phyloP scores from a whole-genome alignment of 1,140 invertebrate species.

The Drosophila ogumai region DNA sequence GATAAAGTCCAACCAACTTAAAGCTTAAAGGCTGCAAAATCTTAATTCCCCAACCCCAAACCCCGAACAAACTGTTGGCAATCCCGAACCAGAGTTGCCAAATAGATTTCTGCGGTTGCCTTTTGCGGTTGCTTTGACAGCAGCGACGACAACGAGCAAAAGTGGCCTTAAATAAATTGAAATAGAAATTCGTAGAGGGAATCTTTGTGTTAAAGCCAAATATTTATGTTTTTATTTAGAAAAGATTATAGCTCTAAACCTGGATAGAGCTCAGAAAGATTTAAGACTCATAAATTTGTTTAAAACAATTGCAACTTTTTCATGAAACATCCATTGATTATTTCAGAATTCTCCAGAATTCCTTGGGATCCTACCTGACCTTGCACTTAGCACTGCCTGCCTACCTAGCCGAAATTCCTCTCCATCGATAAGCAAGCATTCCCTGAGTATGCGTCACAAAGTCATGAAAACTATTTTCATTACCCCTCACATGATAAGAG shows the following conservation, averaged over 20 bases:
- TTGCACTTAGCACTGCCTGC: conserved; percentile 9
- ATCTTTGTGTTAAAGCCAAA: neutral
- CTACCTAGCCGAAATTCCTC: conserved; percentile 31
- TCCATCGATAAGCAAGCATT: conserved; percentile 47
- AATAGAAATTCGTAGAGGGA: conserved; percentile 14
- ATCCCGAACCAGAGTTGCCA: conserved; percentile 39
- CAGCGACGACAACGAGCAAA: conserved; percentile 7
- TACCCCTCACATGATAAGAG: conserved; percentile 39
- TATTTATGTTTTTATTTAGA: neutral
- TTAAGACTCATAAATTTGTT: neutral
- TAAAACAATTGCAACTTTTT: neutral
- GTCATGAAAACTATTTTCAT: conserved; percentile 35
- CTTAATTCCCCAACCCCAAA: conserved; percentile 11
- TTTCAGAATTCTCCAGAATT: conserved; percentile 1
- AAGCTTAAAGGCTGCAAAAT: conserved; percentile 19
- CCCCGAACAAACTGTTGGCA: conserved; percentile 17
- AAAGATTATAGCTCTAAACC: neutral
- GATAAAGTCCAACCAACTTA: conserved; percentile 5
- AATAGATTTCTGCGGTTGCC: conserved; percentile 77
- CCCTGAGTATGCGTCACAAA: conserved; percentile 56
- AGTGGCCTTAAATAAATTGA: conserved; percentile 18
- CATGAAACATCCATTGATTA: conserved; percentile 4
- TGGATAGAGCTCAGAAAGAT: neutral
- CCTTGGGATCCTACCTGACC: conserved; percentile 36
- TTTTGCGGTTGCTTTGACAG: conserved; percentile 57